Conservation (phyloP, 2,113 vertebrate species). For the Nicator chloris region DNA sequence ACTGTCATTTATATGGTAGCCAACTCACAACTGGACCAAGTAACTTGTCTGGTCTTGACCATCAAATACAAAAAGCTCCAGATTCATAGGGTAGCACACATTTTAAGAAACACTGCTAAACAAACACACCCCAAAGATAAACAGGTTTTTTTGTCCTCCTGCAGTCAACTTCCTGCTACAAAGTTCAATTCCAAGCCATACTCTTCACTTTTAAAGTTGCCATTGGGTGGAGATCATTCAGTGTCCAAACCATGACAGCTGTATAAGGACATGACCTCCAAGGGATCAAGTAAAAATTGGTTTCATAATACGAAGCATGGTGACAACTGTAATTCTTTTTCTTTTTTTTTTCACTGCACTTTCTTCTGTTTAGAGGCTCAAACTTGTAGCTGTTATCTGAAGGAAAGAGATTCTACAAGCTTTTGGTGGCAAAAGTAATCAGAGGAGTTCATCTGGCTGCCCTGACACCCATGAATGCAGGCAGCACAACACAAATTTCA, state of each 20-base stretch:
- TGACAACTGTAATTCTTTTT: neutral
- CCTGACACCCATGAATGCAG: neutral
- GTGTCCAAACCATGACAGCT: neutral
- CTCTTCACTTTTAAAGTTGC: neutral
- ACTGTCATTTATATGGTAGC: neutral
- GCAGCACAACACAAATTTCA: neutral
- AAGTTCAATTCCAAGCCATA: neutral
- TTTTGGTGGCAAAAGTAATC: neutral
- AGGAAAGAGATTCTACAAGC: neutral
- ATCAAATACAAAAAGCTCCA: neutral
- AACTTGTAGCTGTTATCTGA: neutral
- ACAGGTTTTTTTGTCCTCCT: neutral
- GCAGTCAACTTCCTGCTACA: neutral
- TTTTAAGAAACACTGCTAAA: neutral
- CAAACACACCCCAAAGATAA: slow-evolving; percentile 10
- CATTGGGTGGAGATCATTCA: neutral
- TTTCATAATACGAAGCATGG: neutral
- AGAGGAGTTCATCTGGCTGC: neutral
- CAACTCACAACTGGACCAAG: neutral
- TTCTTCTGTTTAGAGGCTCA: neutral
- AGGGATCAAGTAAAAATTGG: neutral
- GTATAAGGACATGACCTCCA: neutral
- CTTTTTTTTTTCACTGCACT: neutral
- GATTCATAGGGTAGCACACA: neutral
- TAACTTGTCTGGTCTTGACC: slow-evolving; percentile 23